These are phyloP conservation scores for Bos taurus DNA, from an alignment of 2,113 vertebrate genomes.

Conservation along the genomic window DNA sequence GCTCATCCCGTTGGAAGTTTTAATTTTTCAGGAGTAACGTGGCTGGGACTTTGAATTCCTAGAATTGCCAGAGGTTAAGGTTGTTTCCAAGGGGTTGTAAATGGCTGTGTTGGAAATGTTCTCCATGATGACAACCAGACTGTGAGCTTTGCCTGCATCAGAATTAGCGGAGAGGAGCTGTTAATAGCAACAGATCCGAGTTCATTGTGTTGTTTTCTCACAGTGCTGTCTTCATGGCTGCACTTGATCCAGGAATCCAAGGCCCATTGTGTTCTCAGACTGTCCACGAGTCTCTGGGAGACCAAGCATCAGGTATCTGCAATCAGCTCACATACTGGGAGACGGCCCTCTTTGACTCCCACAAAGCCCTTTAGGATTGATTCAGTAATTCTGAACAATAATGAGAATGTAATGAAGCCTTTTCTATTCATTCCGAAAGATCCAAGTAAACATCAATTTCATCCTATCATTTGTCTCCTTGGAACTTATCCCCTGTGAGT, in stretches of 20 bases:
- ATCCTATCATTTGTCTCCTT: background rate
- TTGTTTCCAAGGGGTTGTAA: background rate
- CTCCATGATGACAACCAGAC: background rate
- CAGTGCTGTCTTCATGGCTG: background rate
- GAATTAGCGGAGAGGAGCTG: background rate
- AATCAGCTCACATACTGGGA: background rate
- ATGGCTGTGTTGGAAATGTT: background rate
- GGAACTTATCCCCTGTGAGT: background rate
- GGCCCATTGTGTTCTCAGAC: background rate
- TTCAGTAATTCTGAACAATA: conserved; percentile 31
- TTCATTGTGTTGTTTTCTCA: background rate
- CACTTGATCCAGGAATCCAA: background rate
- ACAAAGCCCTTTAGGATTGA: conserved; percentile 15
- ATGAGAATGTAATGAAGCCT: background rate
- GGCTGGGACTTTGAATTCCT: background rate
- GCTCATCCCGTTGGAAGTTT: background rate
- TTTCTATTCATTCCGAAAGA: background rate
- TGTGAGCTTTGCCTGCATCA: background rate
- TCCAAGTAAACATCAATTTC: background rate
- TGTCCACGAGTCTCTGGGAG: background rate
- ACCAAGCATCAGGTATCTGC: background rate
- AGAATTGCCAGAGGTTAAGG: background rate
- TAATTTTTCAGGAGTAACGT: background rate
- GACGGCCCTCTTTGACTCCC: background rate
- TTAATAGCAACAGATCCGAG: background rate